Percentiles rank a stretch among this genome's conserved stretches.
phyloP scores from a whole-genome alignment of 2,113 vertebrate genomes.

The Seriola rivoliana region DNA sequence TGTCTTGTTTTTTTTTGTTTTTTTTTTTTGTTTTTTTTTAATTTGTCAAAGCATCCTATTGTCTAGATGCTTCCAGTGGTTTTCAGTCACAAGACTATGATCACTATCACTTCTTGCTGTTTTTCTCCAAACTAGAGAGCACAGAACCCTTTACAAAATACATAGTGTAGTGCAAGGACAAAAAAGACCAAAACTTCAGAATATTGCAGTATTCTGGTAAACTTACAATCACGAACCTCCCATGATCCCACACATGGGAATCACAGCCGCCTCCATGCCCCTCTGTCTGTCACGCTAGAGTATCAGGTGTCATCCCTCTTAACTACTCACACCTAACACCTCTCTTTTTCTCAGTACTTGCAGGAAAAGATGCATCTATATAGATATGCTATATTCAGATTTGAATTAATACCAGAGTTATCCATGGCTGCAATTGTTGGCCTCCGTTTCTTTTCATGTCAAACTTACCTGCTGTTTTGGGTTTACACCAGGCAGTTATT shows the following conservation, averaged over 20 bases:
- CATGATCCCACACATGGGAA: slow-evolving; percentile 65
- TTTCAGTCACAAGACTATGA: slow-evolving; percentile 16
- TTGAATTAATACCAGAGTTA: not conserved
- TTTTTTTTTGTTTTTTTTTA: not conserved
- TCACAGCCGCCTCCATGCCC: slow-evolving; percentile 74
- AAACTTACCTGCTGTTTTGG: not conserved
- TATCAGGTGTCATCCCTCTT: slow-evolving; percentile 31
- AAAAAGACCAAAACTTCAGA: slow-evolving; percentile 70
- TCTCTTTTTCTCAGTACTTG: slow-evolving; percentile 66
- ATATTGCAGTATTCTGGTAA: slow-evolving; percentile 70
- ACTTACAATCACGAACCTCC: slow-evolving; percentile 56
- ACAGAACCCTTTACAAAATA: not conserved
- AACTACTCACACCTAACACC: slow-evolving; percentile 45
- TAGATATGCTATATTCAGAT: not conserved
- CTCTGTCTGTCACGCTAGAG: slow-evolving; percentile 34
- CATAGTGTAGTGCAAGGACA: slow-evolving; percentile 36
- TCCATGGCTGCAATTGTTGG: not conserved
- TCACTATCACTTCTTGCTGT: not conserved
- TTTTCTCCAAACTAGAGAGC: not conserved
- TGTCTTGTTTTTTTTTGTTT: not conserved
- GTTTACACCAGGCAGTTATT: not conserved
- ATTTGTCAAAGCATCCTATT: not conserved
- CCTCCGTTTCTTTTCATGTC: not conserved
- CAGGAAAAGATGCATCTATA: slow-evolving; percentile 19
- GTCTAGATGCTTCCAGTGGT: not conserved